Evolutionary conservation across 2,797 vertebrate genomes (phyloP), one percentile per base, ranked within the genome.

Genomic region (Parambassis ranga): DNA sequence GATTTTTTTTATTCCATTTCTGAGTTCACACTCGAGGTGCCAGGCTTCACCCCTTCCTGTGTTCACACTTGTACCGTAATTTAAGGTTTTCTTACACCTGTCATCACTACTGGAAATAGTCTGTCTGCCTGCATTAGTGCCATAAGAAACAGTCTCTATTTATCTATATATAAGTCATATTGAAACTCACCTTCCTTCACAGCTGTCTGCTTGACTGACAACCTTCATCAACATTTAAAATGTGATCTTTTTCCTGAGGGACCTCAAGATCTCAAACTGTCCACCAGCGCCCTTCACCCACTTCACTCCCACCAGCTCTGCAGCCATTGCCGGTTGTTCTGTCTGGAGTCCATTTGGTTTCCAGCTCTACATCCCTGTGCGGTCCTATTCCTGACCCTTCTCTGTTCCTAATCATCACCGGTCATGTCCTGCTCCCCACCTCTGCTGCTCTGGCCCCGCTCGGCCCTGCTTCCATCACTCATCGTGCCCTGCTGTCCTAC

Each of bases 391-490:
- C 62, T 64, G 72, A 82, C 79, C 68, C 56, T 47, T 13, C 35
- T 55, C 70, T 75, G 73, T 50, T 71, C 10, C 0, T 32, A 52
- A 82, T 85, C 77, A 83, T 66, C 55, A 16, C 71, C 4, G 47
- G 64, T 73, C 79, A 53, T 64, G 78, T 81, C 77, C 72, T 51
- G 72, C 59, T 52, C 63, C 76, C 76, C 77, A 85, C 81, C 82
- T 86, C 63, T 71, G 71, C 51, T 38, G 42, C 79, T 65, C 67
- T 56, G 72, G 55, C 65, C 59, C 57, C 14, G 15, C 71, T 53
- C 22, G 3, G 31, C 74, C 73, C 64, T 26, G 63, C 64, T 77
- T 79, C 77, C 75, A 75, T 67, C 41, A 20, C 65, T 79, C 82
- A 82, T 69, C 53, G 33, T 58, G 74, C 75, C 66, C 46, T 3